phyloP scores from a whole-genome alignment of 2,888 invertebrate genomes.

The Mimumesa dahlbomi region DNA sequence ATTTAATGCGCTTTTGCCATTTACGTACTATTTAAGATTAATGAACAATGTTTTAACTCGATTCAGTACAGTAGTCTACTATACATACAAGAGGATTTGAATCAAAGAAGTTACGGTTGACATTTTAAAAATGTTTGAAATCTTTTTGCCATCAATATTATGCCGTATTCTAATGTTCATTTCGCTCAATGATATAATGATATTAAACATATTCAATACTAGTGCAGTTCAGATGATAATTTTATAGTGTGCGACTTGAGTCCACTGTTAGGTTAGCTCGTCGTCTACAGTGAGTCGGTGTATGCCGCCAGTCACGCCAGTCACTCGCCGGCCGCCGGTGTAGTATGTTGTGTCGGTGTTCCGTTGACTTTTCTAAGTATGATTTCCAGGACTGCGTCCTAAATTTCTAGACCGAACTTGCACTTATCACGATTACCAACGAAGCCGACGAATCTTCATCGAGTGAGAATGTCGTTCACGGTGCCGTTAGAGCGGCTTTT shows the following conservation, averaged over 20 bases:
- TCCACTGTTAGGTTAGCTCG: slow-evolving; percentile 45
- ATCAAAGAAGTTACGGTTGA: no score
- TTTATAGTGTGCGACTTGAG: slow-evolving; percentile 34
- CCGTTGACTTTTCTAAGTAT: slow-evolving; percentile 10
- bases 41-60: no score
- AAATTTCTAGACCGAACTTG: slow-evolving; percentile 23
- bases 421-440: slow-evolving; percentile 4
- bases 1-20: no score
- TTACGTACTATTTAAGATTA: no score
- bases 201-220: slow-evolving; percentile 14
- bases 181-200: not conserved
- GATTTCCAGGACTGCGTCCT: slow-evolving; percentile 27
- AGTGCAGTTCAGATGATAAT: slow-evolving; percentile 8
- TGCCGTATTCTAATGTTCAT: no score
- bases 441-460: slow-evolving; percentile 10
- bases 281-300: slow-evolving; percentile 53
- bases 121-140: not conserved
- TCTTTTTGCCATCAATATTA: no score
- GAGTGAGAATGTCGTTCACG: slow-evolving; percentile 38
- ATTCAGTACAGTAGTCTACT: no score
- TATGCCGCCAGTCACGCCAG: slow-evolving; percentile 68
- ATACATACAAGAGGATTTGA: no score
- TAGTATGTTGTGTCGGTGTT: slow-evolving; percentile 47
- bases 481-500: slow-evolving; percentile 14
- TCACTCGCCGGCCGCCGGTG: slow-evolving; percentile 73